These are phyloP conservation scores for Esox niger DNA, from an alignment of 2,113 vertebrate genomes.

Conservation along the genomic window DNA sequence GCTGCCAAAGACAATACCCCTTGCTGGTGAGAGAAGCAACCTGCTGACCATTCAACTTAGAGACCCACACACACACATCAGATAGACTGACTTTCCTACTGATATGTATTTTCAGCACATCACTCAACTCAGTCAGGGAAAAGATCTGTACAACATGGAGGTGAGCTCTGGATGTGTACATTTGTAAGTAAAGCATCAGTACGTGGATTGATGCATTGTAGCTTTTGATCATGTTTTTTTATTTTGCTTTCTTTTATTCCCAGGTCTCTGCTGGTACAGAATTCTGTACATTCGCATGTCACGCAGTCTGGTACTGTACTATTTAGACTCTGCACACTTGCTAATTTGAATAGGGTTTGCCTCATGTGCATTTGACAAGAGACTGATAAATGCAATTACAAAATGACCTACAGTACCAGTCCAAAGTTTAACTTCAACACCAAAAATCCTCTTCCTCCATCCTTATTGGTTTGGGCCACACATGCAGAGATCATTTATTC, in stretches of 20 bases:
- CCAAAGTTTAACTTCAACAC: no score
- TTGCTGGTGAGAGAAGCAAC: constrained; percentile 2
- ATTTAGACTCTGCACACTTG: neutral
- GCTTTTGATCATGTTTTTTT: neutral
- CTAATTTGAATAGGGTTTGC: neutral
- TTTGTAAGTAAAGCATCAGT: neutral
- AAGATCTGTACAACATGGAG: constrained; percentile 1
- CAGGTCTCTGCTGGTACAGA: neutral
- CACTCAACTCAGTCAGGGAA: neutral
- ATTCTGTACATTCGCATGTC: neutral
- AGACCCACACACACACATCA: neutral
- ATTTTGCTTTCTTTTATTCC: neutral
- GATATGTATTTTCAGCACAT: constrained; percentile 1
- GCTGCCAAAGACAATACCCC: constrained; percentile 1
- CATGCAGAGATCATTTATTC: no score
- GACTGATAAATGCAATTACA: no score
- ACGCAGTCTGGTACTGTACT: neutral
- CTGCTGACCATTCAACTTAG: neutral
- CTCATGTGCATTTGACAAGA: no score
- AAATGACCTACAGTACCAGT: no score
- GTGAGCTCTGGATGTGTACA: neutral
- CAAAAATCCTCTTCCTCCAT: no score
- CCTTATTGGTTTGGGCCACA: no score
- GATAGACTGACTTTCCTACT: neutral
- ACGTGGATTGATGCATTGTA: neutral